Evolutionary conservation across 2,113 vertebrate species (phyloP).

Genomic region (Cebus imitator): DNA sequence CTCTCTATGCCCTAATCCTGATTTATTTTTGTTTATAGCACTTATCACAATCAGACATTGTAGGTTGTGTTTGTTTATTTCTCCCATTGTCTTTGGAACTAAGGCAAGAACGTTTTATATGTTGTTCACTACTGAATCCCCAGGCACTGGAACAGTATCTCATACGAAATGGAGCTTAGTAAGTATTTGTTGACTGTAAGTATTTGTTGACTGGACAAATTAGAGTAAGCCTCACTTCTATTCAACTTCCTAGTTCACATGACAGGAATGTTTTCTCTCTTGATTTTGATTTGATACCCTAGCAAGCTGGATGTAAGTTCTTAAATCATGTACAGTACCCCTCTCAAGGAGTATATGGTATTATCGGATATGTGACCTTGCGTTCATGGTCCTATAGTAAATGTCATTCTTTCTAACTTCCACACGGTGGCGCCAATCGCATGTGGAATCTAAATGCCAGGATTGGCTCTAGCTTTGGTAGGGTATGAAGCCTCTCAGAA

Average conservation of each 20-base stretch:
- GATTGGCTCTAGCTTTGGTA: background rate
- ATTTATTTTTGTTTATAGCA: background rate
- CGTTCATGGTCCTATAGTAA: background rate
- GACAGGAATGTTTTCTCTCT: background rate
- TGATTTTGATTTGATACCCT: background rate
- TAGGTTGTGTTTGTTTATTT: background rate
- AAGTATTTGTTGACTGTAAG: background rate
- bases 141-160: background rate
- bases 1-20: background rate
- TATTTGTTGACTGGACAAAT: background rate
- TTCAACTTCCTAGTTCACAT: background rate
- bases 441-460: background rate
- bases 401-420: slow-evolving; percentile 34
- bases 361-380: background rate
- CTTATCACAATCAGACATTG: background rate
- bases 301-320: background rate
- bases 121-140: background rate
- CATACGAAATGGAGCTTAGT: background rate
- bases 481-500: background rate
- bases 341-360: background rate
- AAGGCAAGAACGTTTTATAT: background rate
- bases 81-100: background rate
- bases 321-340: background rate
- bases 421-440: slow-evolving; percentile 65
- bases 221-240: background rate